Base-by-base conservation (phyloP, 2,888 invertebrate genomes). In the Coecobrya sp. region DNA sequence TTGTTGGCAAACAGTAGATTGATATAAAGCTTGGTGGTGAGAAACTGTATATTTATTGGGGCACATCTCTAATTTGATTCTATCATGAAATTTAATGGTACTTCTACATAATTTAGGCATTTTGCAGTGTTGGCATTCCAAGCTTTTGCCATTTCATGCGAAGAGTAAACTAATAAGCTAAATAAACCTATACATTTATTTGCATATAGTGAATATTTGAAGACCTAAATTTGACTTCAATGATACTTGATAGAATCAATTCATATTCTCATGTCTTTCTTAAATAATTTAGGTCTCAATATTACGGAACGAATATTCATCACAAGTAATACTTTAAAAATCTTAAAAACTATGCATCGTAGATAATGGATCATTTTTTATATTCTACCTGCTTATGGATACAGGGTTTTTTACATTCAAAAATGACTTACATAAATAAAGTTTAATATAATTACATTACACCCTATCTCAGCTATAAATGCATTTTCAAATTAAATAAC, bases 31-130 rank as follows among this genome's bases (percentile, higher is more conserved):
- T 27, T 70, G 36, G 13, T n/a, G 36, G 87, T 62, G 87, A 87
- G 87, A 81, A 88, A 81, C 88, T 88, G 88, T 52, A 65, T 88
- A 79, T 79, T 88, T 81, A 88, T 88, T 88, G 81, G 88, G 52
- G 88, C 88, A 88, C 88, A 88, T 88, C 88, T 85, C 42, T 68
- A 65, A 68, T 25, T 30, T 7, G 49, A 85, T 65, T 45, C 68
- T 85, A 79, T 87, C 81, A 65, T 65, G n/a, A 81, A 88, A 88
- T 81, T 68, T 49, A 88, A 88, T n/a, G 81, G 88, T 88, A 30
- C 45, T 73, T 30, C 36, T 36, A 7, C 36, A 36, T 36, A 36
- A 36, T 36, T 3, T 1, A 7, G 13, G 52, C 52, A 7, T 10
- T 52, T 16, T n/a, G 52, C 2, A 52, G 52, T 16, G n/a, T 16